Conservation (phyloP, 2,888 invertebrate species). For the Dendrolimus pini region DNA sequence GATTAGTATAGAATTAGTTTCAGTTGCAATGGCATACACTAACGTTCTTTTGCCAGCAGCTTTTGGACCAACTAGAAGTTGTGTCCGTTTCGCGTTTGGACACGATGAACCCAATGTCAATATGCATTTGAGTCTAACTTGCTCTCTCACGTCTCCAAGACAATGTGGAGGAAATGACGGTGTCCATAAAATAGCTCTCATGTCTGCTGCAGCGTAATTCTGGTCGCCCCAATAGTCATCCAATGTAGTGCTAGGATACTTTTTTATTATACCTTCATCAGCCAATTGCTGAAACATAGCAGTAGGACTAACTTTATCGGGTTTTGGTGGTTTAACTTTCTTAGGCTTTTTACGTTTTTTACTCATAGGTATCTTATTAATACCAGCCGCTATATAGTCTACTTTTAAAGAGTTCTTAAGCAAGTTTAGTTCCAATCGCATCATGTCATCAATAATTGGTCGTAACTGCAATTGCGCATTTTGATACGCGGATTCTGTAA, state of each 20-base stretch:
- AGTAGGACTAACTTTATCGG: conserved; percentile 77
- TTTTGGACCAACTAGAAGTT: conserved; percentile 83
- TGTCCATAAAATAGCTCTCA: conserved; percentile 54
- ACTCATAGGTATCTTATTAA: conserved; percentile 30
- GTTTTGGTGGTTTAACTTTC: conserved; percentile 74
- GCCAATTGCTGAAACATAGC: conserved; percentile 85
- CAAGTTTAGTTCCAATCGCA: conserved; percentile 74
- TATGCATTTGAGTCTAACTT: conserved; percentile 77
- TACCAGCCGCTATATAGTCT: conserved; percentile 38
- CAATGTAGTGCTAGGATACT: conserved; percentile 76
- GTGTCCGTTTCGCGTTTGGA: conserved; percentile 67
- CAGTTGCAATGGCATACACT: conserved; percentile 84
- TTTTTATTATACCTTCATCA: conserved; percentile 80
- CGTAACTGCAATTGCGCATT: conserved; percentile 81
- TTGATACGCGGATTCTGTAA: conserved; percentile 79
- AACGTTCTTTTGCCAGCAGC: conserved; percentile 83
- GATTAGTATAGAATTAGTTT: conserved; percentile 84
- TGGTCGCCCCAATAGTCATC: conserved; percentile 83
- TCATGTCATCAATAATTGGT: conserved; percentile 81
- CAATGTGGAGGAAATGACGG: conserved; percentile 69
- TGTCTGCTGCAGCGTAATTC: conserved; percentile 77
- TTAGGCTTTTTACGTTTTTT: conserved; percentile 55
- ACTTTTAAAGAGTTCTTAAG: conserved; percentile 71
- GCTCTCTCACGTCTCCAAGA: conserved; percentile 78
- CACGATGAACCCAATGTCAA: conserved; percentile 71